Evolutionary conservation across 2,797 vertebrate species (phyloP), one percentile per base, ranked within the genome.

Genomic region (Mallotus villosus): DNA sequence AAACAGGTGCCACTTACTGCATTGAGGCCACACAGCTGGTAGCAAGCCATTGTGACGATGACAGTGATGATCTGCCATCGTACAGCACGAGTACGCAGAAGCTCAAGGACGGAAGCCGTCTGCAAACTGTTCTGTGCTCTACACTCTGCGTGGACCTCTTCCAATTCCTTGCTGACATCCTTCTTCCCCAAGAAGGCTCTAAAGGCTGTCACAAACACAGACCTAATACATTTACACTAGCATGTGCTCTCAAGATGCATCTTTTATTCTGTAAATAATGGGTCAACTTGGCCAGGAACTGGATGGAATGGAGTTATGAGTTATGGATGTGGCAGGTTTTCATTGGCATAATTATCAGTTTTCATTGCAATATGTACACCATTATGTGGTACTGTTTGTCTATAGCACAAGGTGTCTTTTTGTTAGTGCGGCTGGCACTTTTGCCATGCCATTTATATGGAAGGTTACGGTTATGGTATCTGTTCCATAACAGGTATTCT

Each of bases 11-110:
- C 25, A 77, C 96, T 96, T 84, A 98, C 97, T 58, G 94, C 96
- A 0, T 98, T 98, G 21, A 99, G 92, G 58, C 96, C 96, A 4
- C 96, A 98, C 49, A 99, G 95, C 89, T 98, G 97, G 86, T 98
- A 98, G 84, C 94, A 95, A 80, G 91, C 94, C 97, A 98, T 98
- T 81, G 92, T 94, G 86, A 96, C 16, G 0, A 95, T 68, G 60
- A 95, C 86, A 0, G 96, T 99, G 84, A 94, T 67, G 68, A 96
- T 83, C 89, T 98, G 97, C 94, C 95, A 96, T 51, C 92, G 93
- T n/a, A 93, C 91, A 0, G 81, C 78, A 0, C 71, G 91, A 0
- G 67, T 93, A 49, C 78, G 83, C 70, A 97, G 81, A 41, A 99
- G 92, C 80, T 96, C 89, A 0, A 90, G 58, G 3, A 95, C 71